Percentiles rank a stretch among this genome's conserved stretches.
Conservation (phyloP, 2,113 vertebrate genomes). For the Sus scrofa region T2T-Sscrofa CM000812.6:173863501-173864000, state of each 20-base stretch:
- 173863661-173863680: background rate
- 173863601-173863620: background rate
- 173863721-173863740: background rate
- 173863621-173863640: background rate
- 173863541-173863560: background rate
- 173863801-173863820: background rate
- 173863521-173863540: background rate
- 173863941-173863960: too few relatives aligned
- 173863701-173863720: background rate
- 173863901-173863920: too few relatives aligned
- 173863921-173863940: too few relatives aligned
- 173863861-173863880: too few relatives aligned
- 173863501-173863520: background rate
- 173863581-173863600: background rate
- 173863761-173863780: background rate
- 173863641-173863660: background rate
- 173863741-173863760: background rate
- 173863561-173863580: background rate
- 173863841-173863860: background rate
- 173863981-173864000: too few relatives aligned
- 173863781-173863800: background rate
- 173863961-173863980: too few relatives aligned
- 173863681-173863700: background rate
- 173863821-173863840: background rate
- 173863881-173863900: too few relatives aligned